Conservation (phyloP, 2,888 invertebrate species). For the Formica aserva region DNA sequence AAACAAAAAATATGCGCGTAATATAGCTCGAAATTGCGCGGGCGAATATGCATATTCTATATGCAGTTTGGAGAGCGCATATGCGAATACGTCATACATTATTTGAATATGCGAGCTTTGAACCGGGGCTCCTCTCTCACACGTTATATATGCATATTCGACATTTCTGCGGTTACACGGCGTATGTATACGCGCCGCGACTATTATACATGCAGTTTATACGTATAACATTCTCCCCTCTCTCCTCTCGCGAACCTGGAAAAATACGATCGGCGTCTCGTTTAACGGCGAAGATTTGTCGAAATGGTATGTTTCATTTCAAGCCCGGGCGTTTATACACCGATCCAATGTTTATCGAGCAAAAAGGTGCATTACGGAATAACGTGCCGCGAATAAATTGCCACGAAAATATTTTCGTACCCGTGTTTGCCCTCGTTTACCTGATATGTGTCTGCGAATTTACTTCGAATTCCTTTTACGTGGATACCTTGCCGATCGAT, state of each 20-base stretch:
- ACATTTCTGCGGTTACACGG: slow-evolving; percentile 53
- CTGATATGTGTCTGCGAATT: slow-evolving; percentile 61
- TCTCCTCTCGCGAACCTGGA: slow-evolving; percentile 1
- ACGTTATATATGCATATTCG: slow-evolving; percentile 56
- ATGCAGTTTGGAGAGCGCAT: slow-evolving; percentile 45
- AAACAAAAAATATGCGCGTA: slow-evolving; percentile 39
- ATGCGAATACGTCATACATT: slow-evolving; percentile 55
- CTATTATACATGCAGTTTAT: slow-evolving; percentile 54
- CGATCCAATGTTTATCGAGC: slow-evolving; percentile 66
- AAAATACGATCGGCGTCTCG: slow-evolving; percentile 50
- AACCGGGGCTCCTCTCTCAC: slow-evolving; percentile 41
- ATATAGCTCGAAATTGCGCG: slow-evolving; percentile 54
- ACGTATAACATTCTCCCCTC: slow-evolving; percentile 13
- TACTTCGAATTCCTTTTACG: slow-evolving; percentile 59
- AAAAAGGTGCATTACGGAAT: slow-evolving; percentile 47
- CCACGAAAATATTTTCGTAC: slow-evolving; percentile 61
- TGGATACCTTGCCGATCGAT: slow-evolving; percentile 52
- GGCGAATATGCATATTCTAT: slow-evolving; percentile 54
- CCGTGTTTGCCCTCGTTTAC: slow-evolving; percentile 62
- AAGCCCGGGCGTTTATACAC: slow-evolving; percentile 58
- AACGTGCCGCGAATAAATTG: slow-evolving; percentile 69
- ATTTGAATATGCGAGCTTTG: slow-evolving; percentile 55
- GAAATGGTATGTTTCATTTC: slow-evolving; percentile 52
- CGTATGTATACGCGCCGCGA: slow-evolving; percentile 37
- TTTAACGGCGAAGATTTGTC: slow-evolving; percentile 52